These are phyloP conservation scores for Phorcus lineatus DNA, from an alignment of 2,888 invertebrate genomes.

Conservation along the genomic window DNA sequence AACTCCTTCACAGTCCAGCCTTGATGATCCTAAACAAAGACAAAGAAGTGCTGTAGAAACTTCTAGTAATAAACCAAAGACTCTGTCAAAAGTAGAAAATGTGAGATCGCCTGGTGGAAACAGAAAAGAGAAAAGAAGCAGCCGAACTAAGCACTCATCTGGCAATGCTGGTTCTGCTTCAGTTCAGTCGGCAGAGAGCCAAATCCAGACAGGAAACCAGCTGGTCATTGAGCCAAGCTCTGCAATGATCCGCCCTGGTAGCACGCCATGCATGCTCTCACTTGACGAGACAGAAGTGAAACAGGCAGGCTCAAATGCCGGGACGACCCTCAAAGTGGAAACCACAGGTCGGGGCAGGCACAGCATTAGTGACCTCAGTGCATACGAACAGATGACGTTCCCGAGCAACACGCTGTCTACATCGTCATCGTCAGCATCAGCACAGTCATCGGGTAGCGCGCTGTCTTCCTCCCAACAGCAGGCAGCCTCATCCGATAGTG, in stretches of 20 bases:
- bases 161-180: not conserved
- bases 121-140: not conserved
- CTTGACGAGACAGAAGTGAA: constrained; percentile 18
- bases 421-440: constrained; percentile 11
- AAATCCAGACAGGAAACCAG: not conserved
- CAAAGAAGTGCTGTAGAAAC: not conserved
- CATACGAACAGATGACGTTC: constrained; percentile 59
- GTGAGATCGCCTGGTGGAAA: not conserved
- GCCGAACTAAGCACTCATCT: not conserved
- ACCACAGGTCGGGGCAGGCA: constrained; percentile 46
- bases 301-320: not conserved
- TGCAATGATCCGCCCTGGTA: constrained; percentile 30
- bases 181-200: not conserved
- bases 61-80: not conserved
- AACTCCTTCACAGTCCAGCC: not conserved
- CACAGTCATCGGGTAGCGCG: constrained; percentile 32
- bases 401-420: constrained; percentile 43
- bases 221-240: not conserved
- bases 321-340: constrained; percentile 3
- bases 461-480: constrained; percentile 37
- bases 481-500: not conserved
- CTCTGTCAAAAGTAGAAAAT: not conserved
- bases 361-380: constrained; percentile 60
- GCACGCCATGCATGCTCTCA: constrained; percentile 33
- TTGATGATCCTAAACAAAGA: too few species aligned